These are phyloP conservation scores for Thysanoteuthis rhombus DNA, from an alignment of 2,888 invertebrate genomes.

Conservation along the genomic window DNA sequence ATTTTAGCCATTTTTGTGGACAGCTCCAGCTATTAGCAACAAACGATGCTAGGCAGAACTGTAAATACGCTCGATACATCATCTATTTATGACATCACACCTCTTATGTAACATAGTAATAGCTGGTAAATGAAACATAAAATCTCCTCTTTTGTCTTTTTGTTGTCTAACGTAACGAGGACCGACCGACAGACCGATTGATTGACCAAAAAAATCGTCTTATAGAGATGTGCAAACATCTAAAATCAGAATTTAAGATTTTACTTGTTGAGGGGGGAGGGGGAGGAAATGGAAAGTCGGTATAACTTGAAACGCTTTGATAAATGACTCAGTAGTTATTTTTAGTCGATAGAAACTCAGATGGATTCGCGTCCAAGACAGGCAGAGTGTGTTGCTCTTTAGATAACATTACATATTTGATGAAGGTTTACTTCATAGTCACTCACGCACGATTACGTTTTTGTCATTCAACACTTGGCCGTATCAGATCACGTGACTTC, in stretches of 20 bases:
- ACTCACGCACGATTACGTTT: neutral
- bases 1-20: too few species aligned
- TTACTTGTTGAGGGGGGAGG: neutral
- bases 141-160: too few species aligned
- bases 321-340: neutral
- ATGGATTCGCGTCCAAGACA: neutral
- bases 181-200: too few species aligned
- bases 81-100: too few species aligned
- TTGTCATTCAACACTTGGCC: neutral
- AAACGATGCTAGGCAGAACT: too few species aligned
- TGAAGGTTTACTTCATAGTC: neutral
- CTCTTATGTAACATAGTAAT: too few species aligned
- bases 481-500: neutral
- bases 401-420: neutral
- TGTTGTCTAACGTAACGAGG: too few species aligned
- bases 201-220: too few species aligned
- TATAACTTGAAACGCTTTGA: neutral
- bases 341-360: neutral
- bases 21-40: too few species aligned
- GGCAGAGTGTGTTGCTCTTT: neutral
- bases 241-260: neutral
- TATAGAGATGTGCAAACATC: too few species aligned
- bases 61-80: too few species aligned
- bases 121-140: too few species aligned
- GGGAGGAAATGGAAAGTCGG: neutral